Evolutionary conservation across 2,797 vertebrate species (phyloP).

Genomic region (Gymnodraco acuticeps): DNA sequence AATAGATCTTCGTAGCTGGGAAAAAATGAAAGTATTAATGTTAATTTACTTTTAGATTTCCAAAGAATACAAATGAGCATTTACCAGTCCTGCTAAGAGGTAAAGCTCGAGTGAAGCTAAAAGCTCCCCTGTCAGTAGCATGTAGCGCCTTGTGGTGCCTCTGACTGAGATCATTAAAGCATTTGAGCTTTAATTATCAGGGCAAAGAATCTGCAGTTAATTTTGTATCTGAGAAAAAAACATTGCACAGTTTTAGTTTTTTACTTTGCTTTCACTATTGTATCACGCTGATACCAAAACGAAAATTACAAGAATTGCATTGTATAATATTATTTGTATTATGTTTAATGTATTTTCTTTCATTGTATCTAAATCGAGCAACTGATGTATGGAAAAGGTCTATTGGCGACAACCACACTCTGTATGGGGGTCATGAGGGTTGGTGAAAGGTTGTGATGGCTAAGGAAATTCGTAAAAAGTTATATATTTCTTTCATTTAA

Average conservation of each 20-base stretch:
- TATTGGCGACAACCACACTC: not conserved
- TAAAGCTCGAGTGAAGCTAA: conserved; percentile 41
- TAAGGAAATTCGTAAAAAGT: not conserved
- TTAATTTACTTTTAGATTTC: conserved; percentile 57
- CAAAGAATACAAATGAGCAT: conserved; percentile 38
- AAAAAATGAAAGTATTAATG: conserved; percentile 58
- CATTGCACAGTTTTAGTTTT: conserved; percentile 7
- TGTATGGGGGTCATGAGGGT: not conserved
- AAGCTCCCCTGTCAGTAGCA: conserved; percentile 42
- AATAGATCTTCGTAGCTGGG: conserved; percentile 57
- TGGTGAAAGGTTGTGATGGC: not conserved
- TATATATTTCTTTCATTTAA: not conserved
- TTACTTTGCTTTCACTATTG: not conserved
- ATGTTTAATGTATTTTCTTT: no score
- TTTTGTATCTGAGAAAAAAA: conserved; percentile 19
- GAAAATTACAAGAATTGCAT: not conserved
- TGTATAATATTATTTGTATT: no score
- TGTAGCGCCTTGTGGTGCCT: conserved; percentile 11
- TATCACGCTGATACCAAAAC: not conserved
- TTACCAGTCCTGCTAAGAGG: conserved; percentile 32
- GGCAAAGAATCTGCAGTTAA: not conserved
- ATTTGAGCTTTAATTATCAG: conserved; percentile 38
- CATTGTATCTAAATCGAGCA: no score
- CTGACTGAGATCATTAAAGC: conserved; percentile 37
- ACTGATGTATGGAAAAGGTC: not conserved